These are phyloP conservation scores for Perca fluviatilis DNA, from an alignment of 2,113 vertebrate species.

Conservation along the genomic window DNA sequence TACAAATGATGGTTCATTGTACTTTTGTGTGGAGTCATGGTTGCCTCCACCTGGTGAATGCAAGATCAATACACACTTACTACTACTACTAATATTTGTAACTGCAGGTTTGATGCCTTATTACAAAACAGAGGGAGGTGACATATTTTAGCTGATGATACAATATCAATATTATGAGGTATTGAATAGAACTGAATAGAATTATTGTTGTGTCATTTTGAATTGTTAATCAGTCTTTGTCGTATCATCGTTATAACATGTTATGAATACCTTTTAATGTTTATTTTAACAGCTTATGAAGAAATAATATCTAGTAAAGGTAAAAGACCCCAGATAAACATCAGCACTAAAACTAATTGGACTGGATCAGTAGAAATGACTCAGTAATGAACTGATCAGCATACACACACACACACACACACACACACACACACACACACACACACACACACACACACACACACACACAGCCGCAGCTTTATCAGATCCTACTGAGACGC, in stretches of 20 bases:
- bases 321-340: neutral
- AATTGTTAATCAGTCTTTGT: neutral
- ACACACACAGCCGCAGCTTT: constrained; percentile 17
- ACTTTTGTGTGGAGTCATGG: too few species aligned
- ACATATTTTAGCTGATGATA: neutral
- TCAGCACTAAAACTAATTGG: neutral
- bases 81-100: neutral
- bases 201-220: neutral
- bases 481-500: constrained; percentile 27
- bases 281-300: neutral
- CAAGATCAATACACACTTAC: too few species aligned
- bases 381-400: constrained; percentile 25
- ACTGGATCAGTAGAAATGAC: constrained; percentile 3
- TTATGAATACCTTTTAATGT: neutral
- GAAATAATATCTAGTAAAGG: neutral
- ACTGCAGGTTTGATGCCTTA: neutral
- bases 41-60: too few species aligned
- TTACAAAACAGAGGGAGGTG: neutral
- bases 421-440: constrained; percentile 3
- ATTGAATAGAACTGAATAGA: neutral
- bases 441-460: constrained; percentile 20
- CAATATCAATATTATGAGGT: neutral
- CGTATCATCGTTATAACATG: neutral
- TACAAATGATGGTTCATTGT: neutral
- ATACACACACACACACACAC: constrained; percentile 8